Evolutionary conservation across 2,888 invertebrate genomes (phyloP), one percentile per base, ranked within the genome.

Genomic region (Troilus luridus): DNA sequence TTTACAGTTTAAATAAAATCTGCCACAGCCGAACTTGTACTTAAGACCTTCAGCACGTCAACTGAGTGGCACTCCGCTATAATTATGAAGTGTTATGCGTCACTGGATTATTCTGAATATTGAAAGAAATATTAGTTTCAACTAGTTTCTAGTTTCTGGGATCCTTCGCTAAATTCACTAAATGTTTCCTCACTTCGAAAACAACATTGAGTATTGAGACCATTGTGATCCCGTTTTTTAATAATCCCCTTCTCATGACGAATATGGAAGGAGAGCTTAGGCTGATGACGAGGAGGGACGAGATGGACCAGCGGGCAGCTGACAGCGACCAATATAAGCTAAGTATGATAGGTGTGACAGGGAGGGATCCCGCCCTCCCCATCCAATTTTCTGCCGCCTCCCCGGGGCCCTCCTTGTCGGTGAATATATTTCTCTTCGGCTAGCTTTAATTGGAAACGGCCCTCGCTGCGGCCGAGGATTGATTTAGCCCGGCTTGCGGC

Each of bases 361-460:
- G 62, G 21, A 17, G 60, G 60, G 60, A 59, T 88, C 88, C 88
- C 88, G 27, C 60, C 88, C 88, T 24, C 88, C 85, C 85, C 85
- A 85, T 85, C 85, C 85, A 85, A 85, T 85, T 85, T 85, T 85
- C 56, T 58, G 85, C 56, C 21, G 56, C 21, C 85, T 85, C 85
- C 85, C 85, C n/a, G 27, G 85, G 85, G 85, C 85, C 85, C 85
- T 41, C 56, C 85, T 56, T 56, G 54, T 58, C 85, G 85, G 85
- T 85, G 85, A 85, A 85, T 85, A 85, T 85, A 85, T 85, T 85
- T 85, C 85, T 85, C 85, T 85, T 85, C 85, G 85, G 85, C 85
- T 85, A 85, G 85, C 85, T 85, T 85, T 85, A 85, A 85, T 85
- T 85, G 85, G 85, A 85, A 85, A 85, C 85, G 85, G 85, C 56